A percentile compares a stretch with the other conserved stretches of the same genome.
Conservation (phyloP, 2,888 invertebrate genomes). For the Andrena minutula region DNA sequence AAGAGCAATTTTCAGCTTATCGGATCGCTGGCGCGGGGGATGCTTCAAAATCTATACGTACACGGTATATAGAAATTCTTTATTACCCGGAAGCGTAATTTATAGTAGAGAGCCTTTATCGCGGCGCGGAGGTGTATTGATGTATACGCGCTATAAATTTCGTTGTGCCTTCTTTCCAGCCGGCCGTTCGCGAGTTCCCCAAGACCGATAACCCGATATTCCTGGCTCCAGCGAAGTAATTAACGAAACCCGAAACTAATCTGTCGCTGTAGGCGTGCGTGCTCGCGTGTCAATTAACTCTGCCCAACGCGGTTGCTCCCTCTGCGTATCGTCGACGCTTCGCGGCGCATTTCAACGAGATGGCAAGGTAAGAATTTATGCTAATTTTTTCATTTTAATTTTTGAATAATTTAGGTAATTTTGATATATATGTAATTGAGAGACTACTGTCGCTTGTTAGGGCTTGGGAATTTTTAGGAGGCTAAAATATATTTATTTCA, state of each 20-base stretch:
- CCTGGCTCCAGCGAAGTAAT: slow-evolving; percentile 12
- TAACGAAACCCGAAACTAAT: slow-evolving; percentile 15
- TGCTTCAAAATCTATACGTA: slow-evolving; percentile 27
- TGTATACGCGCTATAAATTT: slow-evolving; percentile 26
- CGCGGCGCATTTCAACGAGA: neutral
- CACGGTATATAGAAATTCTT: slow-evolving; percentile 25
- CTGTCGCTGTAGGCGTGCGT: neutral
- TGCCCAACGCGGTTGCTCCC: neutral
- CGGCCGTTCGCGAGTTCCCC: neutral
- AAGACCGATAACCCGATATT: neutral
- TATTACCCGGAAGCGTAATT: slow-evolving; percentile 35
- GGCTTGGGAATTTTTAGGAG: no score
- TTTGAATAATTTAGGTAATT: neutral
- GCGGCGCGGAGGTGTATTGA: slow-evolving; percentile 7
- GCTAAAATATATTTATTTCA: no score
- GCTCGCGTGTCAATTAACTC: slow-evolving; percentile 18
- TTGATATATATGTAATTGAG: neutral
- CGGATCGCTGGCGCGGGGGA: slow-evolving; percentile 28
- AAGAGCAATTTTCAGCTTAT: slow-evolving; percentile 58
- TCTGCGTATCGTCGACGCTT: neutral
- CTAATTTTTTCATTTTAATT: neutral
- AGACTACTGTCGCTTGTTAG: no score
- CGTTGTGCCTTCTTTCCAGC: slow-evolving; percentile 2
- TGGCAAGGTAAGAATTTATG: neutral
- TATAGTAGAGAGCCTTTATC: slow-evolving; percentile 19